Evolutionary conservation across 2,113 vertebrate species (phyloP), one percentile per base, ranked within the genome.

Genomic region (Ctenodactylus gundi): DNA sequence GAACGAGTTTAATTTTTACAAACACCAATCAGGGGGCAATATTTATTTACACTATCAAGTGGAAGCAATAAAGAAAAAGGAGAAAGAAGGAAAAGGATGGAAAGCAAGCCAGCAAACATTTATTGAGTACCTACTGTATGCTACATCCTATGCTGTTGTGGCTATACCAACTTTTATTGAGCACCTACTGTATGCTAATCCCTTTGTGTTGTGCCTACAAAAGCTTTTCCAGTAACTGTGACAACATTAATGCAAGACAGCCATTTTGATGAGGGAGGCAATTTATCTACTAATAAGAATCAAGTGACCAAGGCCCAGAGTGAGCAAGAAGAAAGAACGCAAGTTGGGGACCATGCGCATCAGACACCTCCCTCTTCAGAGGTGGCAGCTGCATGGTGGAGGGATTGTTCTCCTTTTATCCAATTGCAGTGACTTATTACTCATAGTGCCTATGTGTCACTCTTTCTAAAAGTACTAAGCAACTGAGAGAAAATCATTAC

Each of bases 321-420:
- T 55, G 20, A 88, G 57, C 9, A 62, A 13, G 14, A 31, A n/a
- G n/a, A n/a, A n/a, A n/a, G n/a, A n/a, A n/a, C n/a, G 57, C 55
- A 1, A 3, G 20, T 23, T 10, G 21, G 36, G 17, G 12, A 44
- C 1, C 7, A 39, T 36, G 21, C 7, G 1, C 49, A 10, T 21
- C 20, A 17, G 60, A 9, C 9, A 12, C 62, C 41, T 21, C 70
- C 10, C 7, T 2, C 44, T 49, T 36, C 27, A 60, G 39, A 58
- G 57, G 23, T 17, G 4, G 11, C 7, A 36, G 62, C 27, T 12
- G 17, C 6, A 5, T 9, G 2, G 13, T 49, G 7, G 55, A 13
- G 36, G 17, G 11, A 7, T 58, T 5, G 57, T 53, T 64, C 25
- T 1, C 3, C 23, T 53, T 65, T 64, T 0, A n/a, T 34, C 7